phyloP scores from a whole-genome alignment of 2,797 vertebrate genomes.

The Carapus acus region DNA sequence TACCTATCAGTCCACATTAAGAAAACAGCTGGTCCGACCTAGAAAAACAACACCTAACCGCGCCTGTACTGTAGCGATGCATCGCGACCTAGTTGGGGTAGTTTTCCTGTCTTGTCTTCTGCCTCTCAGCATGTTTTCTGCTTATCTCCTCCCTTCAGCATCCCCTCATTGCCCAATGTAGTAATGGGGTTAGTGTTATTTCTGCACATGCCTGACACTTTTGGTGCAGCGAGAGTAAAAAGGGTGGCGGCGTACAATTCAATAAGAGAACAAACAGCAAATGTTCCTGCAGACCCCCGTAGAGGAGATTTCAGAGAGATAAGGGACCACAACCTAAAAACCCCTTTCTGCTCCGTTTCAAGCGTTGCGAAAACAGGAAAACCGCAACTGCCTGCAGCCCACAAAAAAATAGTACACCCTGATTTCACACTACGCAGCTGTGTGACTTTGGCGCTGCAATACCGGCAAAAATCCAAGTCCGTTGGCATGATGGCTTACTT shows the following conservation, averaged over 20 bases:
- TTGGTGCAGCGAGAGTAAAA: constrained; percentile 54
- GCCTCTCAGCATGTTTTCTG: constrained; percentile 54
- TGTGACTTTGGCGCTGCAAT: constrained; percentile 47
- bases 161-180: constrained; percentile 49
- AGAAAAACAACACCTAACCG: constrained; percentile 66
- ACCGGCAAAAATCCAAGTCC: constrained; percentile 48
- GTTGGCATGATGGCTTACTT: constrained; percentile 58
- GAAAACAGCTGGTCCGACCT: constrained; percentile 62
- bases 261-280: constrained; percentile 50
- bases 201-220: constrained; percentile 57
- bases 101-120: constrained; percentile 63
- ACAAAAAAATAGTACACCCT: constrained; percentile 66
- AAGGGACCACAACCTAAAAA: constrained; percentile 77
- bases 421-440: constrained; percentile 62
- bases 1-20: constrained; percentile 50
- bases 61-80: constrained; percentile 52
- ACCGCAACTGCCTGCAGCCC: constrained; percentile 68
- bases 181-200: constrained; percentile 62
- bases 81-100: constrained; percentile 75
- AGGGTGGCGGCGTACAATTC: constrained; percentile 35
- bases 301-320: constrained; percentile 39
- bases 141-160: constrained; percentile 58
- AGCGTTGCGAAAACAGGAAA: constrained; percentile 77
- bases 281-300: constrained; percentile 54
- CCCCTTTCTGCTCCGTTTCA: constrained; percentile 64